Percentiles rank a stretch among this genome's conserved stretches.
phyloP scores from a whole-genome alignment of 2,113 vertebrate genomes.

The Paralichthys olivaceus region DNA sequence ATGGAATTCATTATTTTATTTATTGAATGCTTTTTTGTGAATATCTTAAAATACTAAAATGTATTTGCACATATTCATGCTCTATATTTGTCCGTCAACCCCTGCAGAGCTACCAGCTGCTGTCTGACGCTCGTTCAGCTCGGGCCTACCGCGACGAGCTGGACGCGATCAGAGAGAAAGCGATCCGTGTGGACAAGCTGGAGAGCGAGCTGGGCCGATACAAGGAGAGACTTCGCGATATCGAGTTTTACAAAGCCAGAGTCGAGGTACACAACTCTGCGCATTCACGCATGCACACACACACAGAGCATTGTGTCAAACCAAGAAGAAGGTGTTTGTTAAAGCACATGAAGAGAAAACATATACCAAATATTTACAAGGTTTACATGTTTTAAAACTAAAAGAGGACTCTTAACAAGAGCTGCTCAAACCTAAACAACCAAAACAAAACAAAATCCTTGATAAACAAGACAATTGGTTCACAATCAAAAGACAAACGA shows the following conservation, averaged over 20 bases:
- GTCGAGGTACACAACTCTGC: slow-evolving; percentile 86
- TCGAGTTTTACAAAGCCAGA: slow-evolving; percentile 98
- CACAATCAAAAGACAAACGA: too few relatives aligned
- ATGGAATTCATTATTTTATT: neutral
- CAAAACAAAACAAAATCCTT: too few relatives aligned
- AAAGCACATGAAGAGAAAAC: too few relatives aligned
- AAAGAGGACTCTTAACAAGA: too few relatives aligned
- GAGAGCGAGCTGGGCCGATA: slow-evolving; percentile 95
- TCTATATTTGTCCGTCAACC: neutral
- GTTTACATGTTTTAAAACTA: too few relatives aligned
- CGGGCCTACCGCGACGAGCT: slow-evolving; percentile 96
- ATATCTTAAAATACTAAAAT: neutral
- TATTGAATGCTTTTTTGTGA: neutral
- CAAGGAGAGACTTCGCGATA: slow-evolving; percentile 95
- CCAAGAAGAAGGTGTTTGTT: neutral
- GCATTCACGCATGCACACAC: neutral
- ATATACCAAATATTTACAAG: too few relatives aligned
- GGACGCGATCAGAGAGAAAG: slow-evolving; percentile 94
- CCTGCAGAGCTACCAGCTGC: slow-evolving; percentile 91
- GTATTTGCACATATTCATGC: neutral
- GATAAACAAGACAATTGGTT: too few relatives aligned
- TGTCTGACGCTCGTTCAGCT: slow-evolving; percentile 93
- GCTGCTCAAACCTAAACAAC: too few relatives aligned
- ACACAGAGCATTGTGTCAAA: neutral
- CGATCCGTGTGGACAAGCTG: slow-evolving; percentile 95